Percentiles rank a stretch among this genome's conserved stretches.
Evolutionary conservation across 2,113 vertebrate genomes (phyloP).

Genomic region (Sula dactylatra): DNA sequence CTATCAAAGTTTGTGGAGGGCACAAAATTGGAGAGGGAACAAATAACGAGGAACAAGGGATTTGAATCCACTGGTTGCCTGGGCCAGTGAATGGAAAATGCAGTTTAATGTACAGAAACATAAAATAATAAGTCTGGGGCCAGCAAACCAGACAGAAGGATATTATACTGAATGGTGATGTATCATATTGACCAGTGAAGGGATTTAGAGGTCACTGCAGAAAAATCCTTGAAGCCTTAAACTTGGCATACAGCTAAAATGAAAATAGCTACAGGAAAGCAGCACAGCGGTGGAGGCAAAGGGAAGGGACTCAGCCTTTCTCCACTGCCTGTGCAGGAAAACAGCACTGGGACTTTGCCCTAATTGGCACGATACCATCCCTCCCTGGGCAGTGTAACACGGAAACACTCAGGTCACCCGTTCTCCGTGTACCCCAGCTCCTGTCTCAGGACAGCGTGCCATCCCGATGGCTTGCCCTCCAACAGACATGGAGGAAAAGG

Average conservation of each 20-base stretch:
- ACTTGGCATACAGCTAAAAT: constrained; percentile 28
- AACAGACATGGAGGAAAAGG: background rate
- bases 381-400: fast-evolving
- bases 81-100: constrained; percentile 64
- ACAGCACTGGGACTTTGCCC: background rate
- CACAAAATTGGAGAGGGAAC: constrained; percentile 51
- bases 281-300: background rate
- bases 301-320: background rate
- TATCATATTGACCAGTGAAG: constrained; percentile 59
- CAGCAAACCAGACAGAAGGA: constrained; percentile 51
- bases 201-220: constrained; percentile 66
- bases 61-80: constrained; percentile 53
- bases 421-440: background rate
- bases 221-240: constrained; percentile 60
- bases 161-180: constrained; percentile 57
- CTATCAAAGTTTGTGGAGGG: constrained; percentile 17
- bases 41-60: constrained; percentile 71
- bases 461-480: fast-evolving
- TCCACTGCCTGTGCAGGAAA: fast-evolving
- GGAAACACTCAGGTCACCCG: fast-evolving
- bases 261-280: constrained; percentile 17
- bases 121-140: constrained; percentile 68
- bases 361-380: background rate
- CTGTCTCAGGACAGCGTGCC: background rate
- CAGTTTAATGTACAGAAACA: constrained; percentile 70